Percentiles rank a stretch among this genome's conserved stretches.
Conservation (phyloP, 2,797 vertebrate species). For the Aeoliscus strigatus region DNA sequence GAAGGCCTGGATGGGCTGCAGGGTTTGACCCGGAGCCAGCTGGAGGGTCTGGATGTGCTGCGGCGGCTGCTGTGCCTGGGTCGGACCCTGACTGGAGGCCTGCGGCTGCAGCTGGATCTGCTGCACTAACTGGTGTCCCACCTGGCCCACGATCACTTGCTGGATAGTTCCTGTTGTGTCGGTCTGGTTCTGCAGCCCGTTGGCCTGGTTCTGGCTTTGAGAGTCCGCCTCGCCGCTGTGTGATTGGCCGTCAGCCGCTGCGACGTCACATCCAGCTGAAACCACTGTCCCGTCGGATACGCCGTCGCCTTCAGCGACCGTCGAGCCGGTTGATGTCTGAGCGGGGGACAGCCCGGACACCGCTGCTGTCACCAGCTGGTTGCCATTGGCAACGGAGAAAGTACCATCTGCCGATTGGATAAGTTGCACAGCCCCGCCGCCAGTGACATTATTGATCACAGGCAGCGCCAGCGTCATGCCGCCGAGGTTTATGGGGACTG, state of each 20-base stretch:
- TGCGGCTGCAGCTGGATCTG: slow-evolving; percentile 93
- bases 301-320: slow-evolving; percentile 77
- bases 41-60: slow-evolving; percentile 81
- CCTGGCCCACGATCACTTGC: slow-evolving; percentile 88
- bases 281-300: slow-evolving; percentile 79
- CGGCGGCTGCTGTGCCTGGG: slow-evolving; percentile 71
- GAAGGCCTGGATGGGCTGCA: slow-evolving; percentile 92
- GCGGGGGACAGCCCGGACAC: slow-evolving; percentile 76
- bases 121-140: slow-evolving; percentile 91
- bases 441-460: slow-evolving; percentile 89
- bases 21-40: slow-evolving; percentile 90
- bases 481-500: slow-evolving; percentile 94
- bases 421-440: slow-evolving; percentile 84
- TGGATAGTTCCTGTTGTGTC: slow-evolving; percentile 86
- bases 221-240: slow-evolving; percentile 73
- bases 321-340: slow-evolving; percentile 76
- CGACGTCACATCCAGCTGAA: slow-evolving; percentile 60
- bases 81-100: slow-evolving; percentile 83
- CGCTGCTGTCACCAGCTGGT: slow-evolving; percentile 83
- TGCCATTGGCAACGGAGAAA: slow-evolving; percentile 89
- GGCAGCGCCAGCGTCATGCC: slow-evolving; percentile 94
- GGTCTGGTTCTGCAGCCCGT: slow-evolving; percentile 83
- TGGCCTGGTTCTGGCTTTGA: slow-evolving; percentile 83
- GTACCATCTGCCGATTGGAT: slow-evolving; percentile 86
- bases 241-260: slow-evolving; percentile 72